phyloP scores from a whole-genome alignment of 2,113 vertebrate species.

The Herpetotheres cachinnans region DNA sequence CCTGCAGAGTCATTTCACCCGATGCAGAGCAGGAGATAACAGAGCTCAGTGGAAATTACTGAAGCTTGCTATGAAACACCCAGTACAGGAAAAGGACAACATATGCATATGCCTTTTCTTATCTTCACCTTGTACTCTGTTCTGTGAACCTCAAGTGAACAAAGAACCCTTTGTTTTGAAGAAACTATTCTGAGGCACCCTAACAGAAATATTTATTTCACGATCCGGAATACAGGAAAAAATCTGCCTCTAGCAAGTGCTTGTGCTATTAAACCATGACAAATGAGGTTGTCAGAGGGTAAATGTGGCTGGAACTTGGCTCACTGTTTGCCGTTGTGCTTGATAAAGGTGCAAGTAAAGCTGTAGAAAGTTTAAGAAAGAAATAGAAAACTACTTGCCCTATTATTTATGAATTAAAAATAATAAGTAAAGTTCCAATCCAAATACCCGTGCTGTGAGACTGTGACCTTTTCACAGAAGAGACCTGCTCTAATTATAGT shows the following conservation, averaged over 20 bases:
- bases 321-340: neutral
- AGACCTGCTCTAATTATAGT: neutral
- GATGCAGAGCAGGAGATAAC: neutral
- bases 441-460: neutral
- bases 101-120: neutral
- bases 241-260: neutral
- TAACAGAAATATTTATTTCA: neutral
- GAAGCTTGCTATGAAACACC: neutral
- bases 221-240: fast-evolving
- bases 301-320: neutral
- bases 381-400: neutral
- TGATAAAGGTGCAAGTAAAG: neutral
- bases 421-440: neutral
- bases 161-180: neutral
- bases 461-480: neutral
- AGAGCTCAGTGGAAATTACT: neutral
- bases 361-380: neutral
- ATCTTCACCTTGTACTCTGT: neutral
- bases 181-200: neutral
- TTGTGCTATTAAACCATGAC: neutral
- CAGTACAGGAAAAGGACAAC: neutral
- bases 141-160: neutral
- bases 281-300: neutral
- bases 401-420: neutral
- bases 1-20: neutral